Percentiles rank a stretch among this genome's conserved stretches.
Conservation (phyloP, 2,797 vertebrate genomes). For the Mareca penelope region DNA sequence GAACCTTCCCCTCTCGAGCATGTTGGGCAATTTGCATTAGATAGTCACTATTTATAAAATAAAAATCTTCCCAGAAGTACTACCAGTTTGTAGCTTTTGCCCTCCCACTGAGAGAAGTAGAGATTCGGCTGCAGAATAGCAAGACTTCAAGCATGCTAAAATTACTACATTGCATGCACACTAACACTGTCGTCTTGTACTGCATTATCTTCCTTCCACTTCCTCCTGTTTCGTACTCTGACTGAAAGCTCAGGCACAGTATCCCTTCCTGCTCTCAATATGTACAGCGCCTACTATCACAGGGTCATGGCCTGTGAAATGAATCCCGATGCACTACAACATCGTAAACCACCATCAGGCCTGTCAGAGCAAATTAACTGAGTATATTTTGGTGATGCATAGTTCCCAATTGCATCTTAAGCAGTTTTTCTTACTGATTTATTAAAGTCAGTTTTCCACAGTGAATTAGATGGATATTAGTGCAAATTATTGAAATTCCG, state of each 20-base stretch:
- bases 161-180: neutral
- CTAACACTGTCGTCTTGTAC: neutral
- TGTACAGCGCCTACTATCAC: neutral
- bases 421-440: neutral
- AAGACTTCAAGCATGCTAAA: neutral
- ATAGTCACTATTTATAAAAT: neutral
- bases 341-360: neutral
- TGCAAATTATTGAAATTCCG: neutral
- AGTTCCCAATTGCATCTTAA: neutral
- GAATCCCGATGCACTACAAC: neutral
- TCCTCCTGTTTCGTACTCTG: neutral
- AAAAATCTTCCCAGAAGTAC: neutral
- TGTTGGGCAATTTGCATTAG: neutral
- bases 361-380: constrained; percentile 29
- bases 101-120: neutral
- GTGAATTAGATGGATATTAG: neutral
- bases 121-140: neutral
- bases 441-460: constrained; percentile 15
- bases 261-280: neutral
- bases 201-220: neutral
- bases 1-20: neutral
- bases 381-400: neutral
- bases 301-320: constrained; percentile 2
- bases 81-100: neutral
- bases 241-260: neutral